Base-by-base conservation (phyloP, 2,113 vertebrate genomes). In the Channa argus region DNA sequence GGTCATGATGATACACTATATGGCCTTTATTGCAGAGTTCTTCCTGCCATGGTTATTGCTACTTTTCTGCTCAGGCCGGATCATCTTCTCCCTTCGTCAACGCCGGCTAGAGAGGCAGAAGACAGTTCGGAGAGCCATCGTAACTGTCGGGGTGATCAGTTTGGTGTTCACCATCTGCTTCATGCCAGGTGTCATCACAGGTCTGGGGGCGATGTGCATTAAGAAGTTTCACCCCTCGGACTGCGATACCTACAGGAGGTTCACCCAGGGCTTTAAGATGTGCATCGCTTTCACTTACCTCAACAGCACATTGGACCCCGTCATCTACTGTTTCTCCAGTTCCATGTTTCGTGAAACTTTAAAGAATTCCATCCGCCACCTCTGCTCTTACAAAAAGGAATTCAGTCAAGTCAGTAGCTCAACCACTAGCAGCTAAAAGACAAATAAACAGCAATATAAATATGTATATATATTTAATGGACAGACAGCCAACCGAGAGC, bases 131-230 rank as follows among this genome's bases (percentile, higher is more conserved):
- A 70, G 63, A 12, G 87, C 92, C 56, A 74, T 92, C 11, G 49
- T 50, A 51, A 61, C 87, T 0, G 80, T 94, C 1, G 5, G 56
- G 10, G 46, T 74, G 41, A 77, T 93, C 59, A 64, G 79, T 13
- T 10, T 53, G 11, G 84, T 91, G 44, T 92, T 92, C 54, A 78
- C 80, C 6, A 1, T 93, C 24, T 94, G 93, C 69, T 94, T 94
- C 63, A n/a, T 90, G 64, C 93, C 92, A 2, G 71, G 70, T 1
- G 77, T 89, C 15, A 1, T 88, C 50, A 90, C 87, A 3, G 88
- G 91, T 3, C n/a, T 91, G 14, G 13, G 41, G 1, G 52, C 12
- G 0, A 1, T 66, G 5, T 63, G 50, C 54, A 61, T 91, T 14
- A 58, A 45, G 7, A 1, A 1, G 2, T 8, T 9, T 45, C 6